A percentile compares a stretch with the other conserved stretches of the same genome.
These are phyloP conservation scores for Gallirallus australis DNA, from an alignment of 2,797 vertebrate genomes.

Conservation along the genomic window DNA sequence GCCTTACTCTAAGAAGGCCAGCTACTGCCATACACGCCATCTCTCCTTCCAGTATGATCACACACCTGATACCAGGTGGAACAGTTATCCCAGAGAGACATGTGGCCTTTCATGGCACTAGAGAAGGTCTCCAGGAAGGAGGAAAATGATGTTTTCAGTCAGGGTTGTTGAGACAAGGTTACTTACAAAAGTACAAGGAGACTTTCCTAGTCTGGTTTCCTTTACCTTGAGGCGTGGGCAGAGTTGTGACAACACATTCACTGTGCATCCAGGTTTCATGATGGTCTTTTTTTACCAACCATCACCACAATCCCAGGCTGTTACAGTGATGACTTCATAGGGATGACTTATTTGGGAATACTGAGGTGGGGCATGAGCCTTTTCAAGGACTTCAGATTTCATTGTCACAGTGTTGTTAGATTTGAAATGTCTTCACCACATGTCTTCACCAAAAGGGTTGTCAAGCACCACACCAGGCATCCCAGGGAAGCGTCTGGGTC, in stretches of 20 bases:
- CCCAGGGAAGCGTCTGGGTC: no score
- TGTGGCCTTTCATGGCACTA: neutral
- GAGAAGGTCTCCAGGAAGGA: neutral
- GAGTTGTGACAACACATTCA: neutral
- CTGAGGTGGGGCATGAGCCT: neutral
- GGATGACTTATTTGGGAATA: neutral
- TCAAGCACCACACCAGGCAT: no score
- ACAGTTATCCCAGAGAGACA: neutral
- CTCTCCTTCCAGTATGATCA: neutral
- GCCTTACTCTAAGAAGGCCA: neutral
- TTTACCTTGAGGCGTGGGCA: neutral
- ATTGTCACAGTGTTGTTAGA: neutral
- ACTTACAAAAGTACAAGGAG: neutral
- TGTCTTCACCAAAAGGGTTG: no score
- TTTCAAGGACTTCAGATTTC: neutral
- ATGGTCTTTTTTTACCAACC: neutral
- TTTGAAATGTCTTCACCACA: no score
- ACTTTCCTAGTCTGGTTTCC: neutral
- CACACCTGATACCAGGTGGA: neutral
- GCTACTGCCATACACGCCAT: neutral
- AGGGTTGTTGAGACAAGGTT: neutral
- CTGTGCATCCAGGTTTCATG: neutral
- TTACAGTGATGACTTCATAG: neutral
- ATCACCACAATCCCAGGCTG: fast-evolving
- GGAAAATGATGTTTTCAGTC: neutral